Evolutionary conservation across 2,113 vertebrate genomes (phyloP), one percentile per base, ranked within the genome.

Genomic region (Tupaia chinensis): DNA sequence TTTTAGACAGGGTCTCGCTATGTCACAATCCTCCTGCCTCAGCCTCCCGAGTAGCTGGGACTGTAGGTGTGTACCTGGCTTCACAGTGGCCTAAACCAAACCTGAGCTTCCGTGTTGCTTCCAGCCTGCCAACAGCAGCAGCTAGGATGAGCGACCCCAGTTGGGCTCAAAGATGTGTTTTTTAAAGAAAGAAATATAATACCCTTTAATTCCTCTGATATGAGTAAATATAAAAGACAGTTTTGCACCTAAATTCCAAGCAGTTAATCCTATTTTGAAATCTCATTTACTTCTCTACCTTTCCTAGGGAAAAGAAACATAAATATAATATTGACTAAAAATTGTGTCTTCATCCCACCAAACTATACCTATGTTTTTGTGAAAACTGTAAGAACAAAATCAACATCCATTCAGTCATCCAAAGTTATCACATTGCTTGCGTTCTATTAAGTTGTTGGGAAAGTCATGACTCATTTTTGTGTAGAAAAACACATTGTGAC

Each of bases 261-360:
- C 32, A 91, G 0, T 83, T 89, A 87, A 65, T 87, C 25, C 60
- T 84, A 12, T 56, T 95, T 91, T 34, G 34, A 91, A 87, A 56
- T 73, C 25, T 83, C 54, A 77, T 77, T 93, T 87, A 69, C 17
- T 53, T 77, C 61, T 87, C 7, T 10, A 53, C 16, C 5, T 20
- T 76, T 86, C 23, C n/a, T 89, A 3, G 10, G 34, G 58, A 90
- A 89, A 79, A 56, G n/a, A n/a, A 79, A 32, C 29, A 77, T 88
- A 68, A 68, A 69, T 32, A 14, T 23, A 32, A 68, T 9, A 15
- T 54, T 65, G 58, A 74, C 53, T 54, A 15, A 60, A 76, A 63
- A 19, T 88, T 54, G 53, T 78, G 66, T 72, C 60, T 81, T 56
- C 32, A 63, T 81, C n/a, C 25, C 5, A 72, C 23, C 25, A 91